Evolutionary conservation across 2,888 invertebrate species (phyloP).

Genomic region (Germaria angustata): DNA sequence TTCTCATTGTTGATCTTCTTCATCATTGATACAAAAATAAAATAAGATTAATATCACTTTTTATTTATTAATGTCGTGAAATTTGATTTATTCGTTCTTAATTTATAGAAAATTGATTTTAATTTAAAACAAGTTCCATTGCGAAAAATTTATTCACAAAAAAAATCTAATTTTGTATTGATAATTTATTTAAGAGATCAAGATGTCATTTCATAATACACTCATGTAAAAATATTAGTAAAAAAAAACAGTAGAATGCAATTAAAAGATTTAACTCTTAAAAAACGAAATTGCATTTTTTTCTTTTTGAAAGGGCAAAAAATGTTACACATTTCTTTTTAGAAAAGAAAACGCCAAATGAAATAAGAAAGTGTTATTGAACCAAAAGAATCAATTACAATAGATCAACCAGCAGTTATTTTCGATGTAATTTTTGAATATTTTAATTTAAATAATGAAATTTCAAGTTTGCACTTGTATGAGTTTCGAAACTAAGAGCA

Average conservation of each 20-base stretch:
- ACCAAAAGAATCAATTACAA: too few species aligned
- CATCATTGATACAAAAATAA: constrained; percentile 24
- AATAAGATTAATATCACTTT: constrained; percentile 12
- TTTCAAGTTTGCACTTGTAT: too few species aligned
- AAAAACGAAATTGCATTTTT: too few species aligned
- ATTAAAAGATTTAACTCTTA: too few species aligned
- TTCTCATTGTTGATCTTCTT: not conserved
- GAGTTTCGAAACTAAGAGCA: too few species aligned
- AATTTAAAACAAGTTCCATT: constrained; percentile 33
- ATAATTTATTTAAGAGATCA: not conserved
- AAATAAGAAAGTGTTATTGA: too few species aligned
- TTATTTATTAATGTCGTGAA: constrained; percentile 4
- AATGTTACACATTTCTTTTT: too few species aligned
- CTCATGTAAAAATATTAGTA: constrained; percentile 6
- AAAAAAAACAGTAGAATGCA: not conserved
- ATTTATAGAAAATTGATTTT: constrained; percentile 35
- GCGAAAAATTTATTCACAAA: not conserved
- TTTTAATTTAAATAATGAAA: too few species aligned
- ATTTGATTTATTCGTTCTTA: constrained; percentile 15
- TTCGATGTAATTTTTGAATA: too few species aligned
- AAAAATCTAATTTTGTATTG: not conserved
- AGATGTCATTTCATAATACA: not conserved
- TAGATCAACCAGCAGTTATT: too few species aligned
- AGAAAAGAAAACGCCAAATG: too few species aligned
- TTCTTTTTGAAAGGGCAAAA: too few species aligned